phyloP scores from a whole-genome alignment of 2,888 invertebrate species.

The Polymixis lichenea region DNA sequence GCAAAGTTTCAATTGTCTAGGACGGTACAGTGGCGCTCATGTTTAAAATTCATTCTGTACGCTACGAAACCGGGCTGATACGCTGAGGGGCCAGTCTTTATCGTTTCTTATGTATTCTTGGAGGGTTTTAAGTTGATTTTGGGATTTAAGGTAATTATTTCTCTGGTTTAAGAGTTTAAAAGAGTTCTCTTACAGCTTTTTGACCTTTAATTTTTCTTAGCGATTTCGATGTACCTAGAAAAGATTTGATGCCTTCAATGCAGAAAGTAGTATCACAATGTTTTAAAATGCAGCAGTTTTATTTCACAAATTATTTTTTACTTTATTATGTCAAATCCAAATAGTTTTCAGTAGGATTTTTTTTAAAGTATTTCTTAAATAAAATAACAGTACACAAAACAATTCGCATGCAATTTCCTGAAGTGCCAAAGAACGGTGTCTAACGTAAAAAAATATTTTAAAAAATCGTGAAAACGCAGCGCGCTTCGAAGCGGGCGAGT shows the following conservation, averaged over 20 bases:
- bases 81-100: constrained; percentile 70
- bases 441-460: constrained; percentile 53
- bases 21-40: constrained; percentile 67
- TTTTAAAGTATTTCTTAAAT: background rate
- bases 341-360: background rate
- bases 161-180: constrained; percentile 1
- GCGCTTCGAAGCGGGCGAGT: constrained; percentile 57
- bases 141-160: background rate
- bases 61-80: constrained; percentile 65
- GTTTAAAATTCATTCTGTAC: constrained; percentile 82
- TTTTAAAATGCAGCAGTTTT: background rate
- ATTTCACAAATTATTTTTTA: background rate
- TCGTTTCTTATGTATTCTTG: constrained; percentile 69
- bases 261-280: too few species aligned
- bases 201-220: background rate
- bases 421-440: constrained; percentile 22
- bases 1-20: constrained; percentile 85
- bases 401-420: constrained; percentile 44
- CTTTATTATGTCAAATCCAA: background rate
- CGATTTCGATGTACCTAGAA: too few species aligned
- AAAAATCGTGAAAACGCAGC: constrained; percentile 66
- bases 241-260: too few species aligned
- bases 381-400: constrained; percentile 18
- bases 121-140: constrained; percentile 36
- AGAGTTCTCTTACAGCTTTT: background rate